Base-by-base conservation (phyloP, 2,888 invertebrate genomes). In the Ariolimax columbianus region DNA sequence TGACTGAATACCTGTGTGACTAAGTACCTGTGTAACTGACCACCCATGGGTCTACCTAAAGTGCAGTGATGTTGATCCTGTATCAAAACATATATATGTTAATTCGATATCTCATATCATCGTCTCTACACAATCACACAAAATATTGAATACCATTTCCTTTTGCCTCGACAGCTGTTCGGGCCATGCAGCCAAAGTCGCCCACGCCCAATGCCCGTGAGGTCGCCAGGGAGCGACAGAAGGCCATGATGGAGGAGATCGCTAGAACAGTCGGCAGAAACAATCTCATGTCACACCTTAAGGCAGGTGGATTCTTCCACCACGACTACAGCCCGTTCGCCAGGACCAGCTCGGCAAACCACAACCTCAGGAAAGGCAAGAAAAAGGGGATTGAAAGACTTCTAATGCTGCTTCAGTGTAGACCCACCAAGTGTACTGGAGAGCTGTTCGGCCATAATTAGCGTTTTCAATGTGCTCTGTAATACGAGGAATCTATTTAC, bases 231-330 rank as follows among this genome's bases (percentile, higher is more conserved):
- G 81, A 72, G 30, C 72, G 55, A 9, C 81, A 81, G 36, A 70
- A 33, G n/a, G 47, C n/a, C 14, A 40, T 47, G 51, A 81, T 81
- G 81, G 81, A 81, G 38, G 81, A 81, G 38, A 55, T 81, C 26
- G 72, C 72, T 4, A 47, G 81, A 14, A 38, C 51, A 33, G 51
- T 81, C 26, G 7, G 19, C 19, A 51, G 17, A 36, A 17, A 9
- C 2, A 33, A 72, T 7, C 33, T 81, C 11, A 55, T 77, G 59
- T 7, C 55, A 23, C 55, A 55, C 17, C 23, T 55, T 3, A 6
- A 55, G 23, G 23, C 6, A 3, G 55, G 55, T 17, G 55, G 55
- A 14, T 55, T 55, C 55, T 55, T 55, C 23, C 17, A 55, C 19
- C 23, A 55, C 23, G 55, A 55, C 55, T 55, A 55, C 55, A 55